Percentiles rank a stretch among this genome's conserved stretches.
Evolutionary conservation across 2,113 vertebrate species (phyloP).

Genomic region (Alethe diademata): DNA sequence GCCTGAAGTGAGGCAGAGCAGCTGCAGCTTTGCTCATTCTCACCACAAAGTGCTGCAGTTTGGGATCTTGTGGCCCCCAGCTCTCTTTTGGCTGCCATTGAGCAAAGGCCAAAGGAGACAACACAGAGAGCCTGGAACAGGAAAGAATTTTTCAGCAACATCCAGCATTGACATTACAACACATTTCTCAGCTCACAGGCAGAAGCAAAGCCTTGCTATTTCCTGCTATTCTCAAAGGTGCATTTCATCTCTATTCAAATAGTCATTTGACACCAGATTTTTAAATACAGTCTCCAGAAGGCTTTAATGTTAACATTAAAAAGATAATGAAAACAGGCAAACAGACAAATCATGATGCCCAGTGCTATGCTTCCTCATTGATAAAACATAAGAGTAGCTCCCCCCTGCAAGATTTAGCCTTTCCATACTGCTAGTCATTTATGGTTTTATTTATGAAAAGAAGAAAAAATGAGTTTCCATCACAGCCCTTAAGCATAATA

Average conservation of each 20-base stretch:
- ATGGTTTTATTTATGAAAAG: slow-evolving; percentile 50
- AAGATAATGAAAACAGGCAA: slow-evolving; percentile 55
- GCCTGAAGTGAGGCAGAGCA: not conserved
- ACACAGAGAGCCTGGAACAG: not conserved
- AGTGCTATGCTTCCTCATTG: slow-evolving; percentile 30
- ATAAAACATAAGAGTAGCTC: slow-evolving; percentile 25
- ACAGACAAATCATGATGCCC: slow-evolving; percentile 17
- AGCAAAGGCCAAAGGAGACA: not conserved
- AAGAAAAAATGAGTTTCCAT: slow-evolving; percentile 28
- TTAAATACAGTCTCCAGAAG: slow-evolving; percentile 9
- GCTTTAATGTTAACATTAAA: slow-evolving; percentile 54
- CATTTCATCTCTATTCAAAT: slow-evolving; percentile 33
- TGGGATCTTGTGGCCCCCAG: not conserved
- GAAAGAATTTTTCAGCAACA: not conserved
- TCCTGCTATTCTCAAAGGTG: slow-evolving; percentile 28
- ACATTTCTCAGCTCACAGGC: not conserved
- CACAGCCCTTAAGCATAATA: slow-evolving; percentile 3
- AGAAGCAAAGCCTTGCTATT: not conserved
- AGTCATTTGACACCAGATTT: not conserved
- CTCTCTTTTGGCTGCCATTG: not conserved
- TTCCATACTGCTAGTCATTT: slow-evolving; percentile 38
- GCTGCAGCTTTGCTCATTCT: not conserved
- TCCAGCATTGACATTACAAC: not conserved
- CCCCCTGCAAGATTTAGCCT: not conserved
- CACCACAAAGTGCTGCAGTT: not conserved